phyloP scores from a whole-genome alignment of 2,888 invertebrate species.

The Pyrochroa serraticornis region DNA sequence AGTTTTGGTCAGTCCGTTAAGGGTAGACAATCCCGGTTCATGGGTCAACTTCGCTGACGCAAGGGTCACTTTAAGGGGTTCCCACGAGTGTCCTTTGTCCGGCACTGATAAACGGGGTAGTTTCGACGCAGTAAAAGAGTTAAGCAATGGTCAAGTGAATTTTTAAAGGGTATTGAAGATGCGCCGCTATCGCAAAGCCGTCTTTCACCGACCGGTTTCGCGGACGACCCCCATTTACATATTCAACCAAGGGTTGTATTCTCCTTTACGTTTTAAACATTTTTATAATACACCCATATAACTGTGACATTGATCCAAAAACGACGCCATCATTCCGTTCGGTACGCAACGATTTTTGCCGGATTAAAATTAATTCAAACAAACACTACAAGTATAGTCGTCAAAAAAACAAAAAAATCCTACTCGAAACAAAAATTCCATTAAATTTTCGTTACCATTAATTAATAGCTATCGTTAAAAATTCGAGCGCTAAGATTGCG shows the following conservation, averaged over 20 bases:
- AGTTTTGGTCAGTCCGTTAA: conserved; percentile 56
- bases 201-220: conserved; percentile 41
- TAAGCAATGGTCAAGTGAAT: conserved; percentile 49
- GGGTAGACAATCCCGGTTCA: conserved; percentile 44
- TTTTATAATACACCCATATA: conserved; percentile 1
- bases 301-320: too few species aligned
- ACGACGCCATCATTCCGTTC: background rate
- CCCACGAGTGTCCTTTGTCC: conserved; percentile 48
- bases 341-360: too few species aligned
- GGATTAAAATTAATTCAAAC: background rate
- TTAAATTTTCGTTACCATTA: too few species aligned
- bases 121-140: conserved; percentile 36
- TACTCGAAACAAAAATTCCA: too few species aligned
- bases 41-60: conserved; percentile 47
- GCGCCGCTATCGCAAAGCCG: conserved; percentile 21
- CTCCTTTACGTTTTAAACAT: conserved; percentile 23
- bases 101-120: conserved; percentile 43
- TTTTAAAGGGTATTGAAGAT: conserved; percentile 43
- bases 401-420: too few species aligned
- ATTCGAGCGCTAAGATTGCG: too few species aligned
- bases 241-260: conserved; percentile 27
- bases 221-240: conserved; percentile 34
- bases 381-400: too few species aligned
- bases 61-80: conserved; percentile 49
- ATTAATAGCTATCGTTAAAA: too few species aligned